Percentiles rank a stretch among this genome's conserved stretches.
These are phyloP conservation scores for Hypotaenidia okinawae DNA, from an alignment of 2,797 vertebrate species.

Conservation along the genomic window DNA sequence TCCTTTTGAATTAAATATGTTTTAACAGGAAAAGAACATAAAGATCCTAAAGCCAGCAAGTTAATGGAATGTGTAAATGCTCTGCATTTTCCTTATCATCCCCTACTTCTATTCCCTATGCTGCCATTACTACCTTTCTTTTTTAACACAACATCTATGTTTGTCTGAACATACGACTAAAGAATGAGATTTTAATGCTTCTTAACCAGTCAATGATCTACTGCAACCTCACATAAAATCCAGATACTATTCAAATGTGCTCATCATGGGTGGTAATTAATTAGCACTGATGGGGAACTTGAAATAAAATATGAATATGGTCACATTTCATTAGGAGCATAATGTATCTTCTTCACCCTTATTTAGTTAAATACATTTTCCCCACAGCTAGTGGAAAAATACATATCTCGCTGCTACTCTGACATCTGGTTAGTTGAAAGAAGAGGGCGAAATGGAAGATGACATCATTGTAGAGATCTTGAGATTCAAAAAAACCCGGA, in stretches of 20 bases:
- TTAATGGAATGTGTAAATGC: conserved; percentile 46
- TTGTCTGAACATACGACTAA: neutral
- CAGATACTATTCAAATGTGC: conserved; percentile 1
- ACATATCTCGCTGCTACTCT: neutral
- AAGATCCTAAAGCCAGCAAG: conserved; percentile 12
- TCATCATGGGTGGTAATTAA: conserved; percentile 60
- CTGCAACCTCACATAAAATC: conserved; percentile 39
- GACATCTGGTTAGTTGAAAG: neutral
- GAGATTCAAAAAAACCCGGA: neutral
- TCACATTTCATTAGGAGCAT: conserved; percentile 33
- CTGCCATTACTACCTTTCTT: neutral
- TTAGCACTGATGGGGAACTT: conserved; percentile 16
- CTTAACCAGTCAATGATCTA: conserved; percentile 55
- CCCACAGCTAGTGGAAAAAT: neutral
- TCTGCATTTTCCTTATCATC: conserved; percentile 4
- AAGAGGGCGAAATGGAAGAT: neutral
- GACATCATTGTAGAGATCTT: neutral
- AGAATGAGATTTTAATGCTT: conserved; percentile 41
- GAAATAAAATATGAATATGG: conserved; percentile 36
- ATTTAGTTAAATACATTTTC: conserved; percentile 24
- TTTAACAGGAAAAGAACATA: conserved; percentile 36
- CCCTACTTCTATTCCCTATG: conserved; percentile 15
- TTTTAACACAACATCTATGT: neutral
- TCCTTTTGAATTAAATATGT: conserved; percentile 19
- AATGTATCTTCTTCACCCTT: neutral